Evolutionary conservation across 37 sponge, comb jelly and placozoan genomes (phyloP), one percentile per base, ranked within the genome.

Genomic region (Mnemiopsis leidyi): DNA sequence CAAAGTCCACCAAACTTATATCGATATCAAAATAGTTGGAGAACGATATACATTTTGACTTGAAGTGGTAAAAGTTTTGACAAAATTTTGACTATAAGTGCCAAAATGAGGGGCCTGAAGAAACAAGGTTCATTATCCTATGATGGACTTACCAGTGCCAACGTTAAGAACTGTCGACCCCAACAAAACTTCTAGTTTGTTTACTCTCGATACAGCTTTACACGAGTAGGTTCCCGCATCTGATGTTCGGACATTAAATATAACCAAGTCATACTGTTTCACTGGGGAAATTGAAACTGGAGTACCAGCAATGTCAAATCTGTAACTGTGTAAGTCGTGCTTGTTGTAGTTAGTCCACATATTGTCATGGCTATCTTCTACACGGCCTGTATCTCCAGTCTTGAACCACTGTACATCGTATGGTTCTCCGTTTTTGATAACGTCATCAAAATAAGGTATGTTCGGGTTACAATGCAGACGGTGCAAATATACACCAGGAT

Each of bases 301-400:
- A 77, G 33, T 18, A 1, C 79, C 79, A 77, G 36, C 34, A 31
- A 77, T 3, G 30, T 77, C 79, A 13, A 31, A 26, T 77, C 9
- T 32, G 1, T 31, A 13, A 31, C 1, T 32, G 18, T 32, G 36
- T 18, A 48, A 48, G 1, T 32, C 33, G 0, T 1, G 1, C 9
- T 3, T 1, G 18, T 13, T 32, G 32, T 77, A 77, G 79, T 77
- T 21, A 77, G 79, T 77, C 79, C 79, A 77, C 79, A 77, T 77
- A 77, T 77, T 77, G 1, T 31, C 32, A 32, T 77, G 36, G 24
- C n/a, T 25, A 28, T 21, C 73, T 5, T 77, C 36, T 9, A 77
- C 79, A 33, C 32, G 1, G 18, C 35, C 36, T 13, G 36, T 33
- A 9, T 77, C 79, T 34, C 32, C 26, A 7, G 30, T 36, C 36